phyloP scores from a whole-genome alignment of 2,888 invertebrate genomes.

The Rhaphigaster nebulosa region DNA sequence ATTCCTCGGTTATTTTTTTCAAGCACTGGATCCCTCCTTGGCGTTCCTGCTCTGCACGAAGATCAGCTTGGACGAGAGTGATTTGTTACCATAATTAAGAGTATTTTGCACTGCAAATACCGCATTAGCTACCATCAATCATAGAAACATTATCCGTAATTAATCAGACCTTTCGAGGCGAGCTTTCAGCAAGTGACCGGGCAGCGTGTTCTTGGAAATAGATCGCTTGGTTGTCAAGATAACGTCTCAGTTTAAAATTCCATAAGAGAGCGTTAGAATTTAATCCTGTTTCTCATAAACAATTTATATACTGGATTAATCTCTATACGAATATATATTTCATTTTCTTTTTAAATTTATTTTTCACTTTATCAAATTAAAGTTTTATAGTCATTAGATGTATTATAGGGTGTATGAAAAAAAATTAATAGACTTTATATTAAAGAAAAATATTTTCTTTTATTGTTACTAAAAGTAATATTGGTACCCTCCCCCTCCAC shows the following conservation, averaged over 20 bases:
- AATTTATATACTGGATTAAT: neutral
- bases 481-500: too few relatives aligned
- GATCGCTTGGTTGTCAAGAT: neutral
- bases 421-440: too few relatives aligned
- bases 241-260: constrained; percentile 23
- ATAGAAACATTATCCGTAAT: neutral
- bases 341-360: neutral
- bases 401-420: too few relatives aligned
- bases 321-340: neutral
- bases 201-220: neutral
- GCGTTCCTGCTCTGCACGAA: too few relatives aligned
- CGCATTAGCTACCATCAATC: constrained; percentile 21
- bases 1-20: neutral
- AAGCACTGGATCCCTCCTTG: neutral
- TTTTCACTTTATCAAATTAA: neutral
- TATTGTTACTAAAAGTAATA: too few relatives aligned
- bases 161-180: neutral
- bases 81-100: neutral
- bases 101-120: neutral
- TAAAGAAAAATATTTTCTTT: too few relatives aligned
- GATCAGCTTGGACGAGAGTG: too few relatives aligned
- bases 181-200: neutral
- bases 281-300: neutral
- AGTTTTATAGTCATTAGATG: too few relatives aligned
- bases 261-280: neutral